phyloP scores from a whole-genome alignment of 2,888 invertebrate species.

The Cybosia mesomella region DNA sequence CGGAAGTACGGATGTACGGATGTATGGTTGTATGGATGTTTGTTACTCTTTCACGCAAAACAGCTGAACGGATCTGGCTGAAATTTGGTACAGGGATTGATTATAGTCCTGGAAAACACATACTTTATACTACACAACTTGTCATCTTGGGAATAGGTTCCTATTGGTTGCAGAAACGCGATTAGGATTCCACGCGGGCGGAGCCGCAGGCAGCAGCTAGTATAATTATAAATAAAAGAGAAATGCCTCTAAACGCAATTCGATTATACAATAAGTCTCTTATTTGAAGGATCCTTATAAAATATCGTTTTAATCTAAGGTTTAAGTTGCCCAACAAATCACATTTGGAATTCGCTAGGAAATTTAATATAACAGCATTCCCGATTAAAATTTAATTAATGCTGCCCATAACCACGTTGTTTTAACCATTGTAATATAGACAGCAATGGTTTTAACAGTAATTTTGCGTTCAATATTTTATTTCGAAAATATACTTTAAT shows the following conservation, averaged over 20 bases:
- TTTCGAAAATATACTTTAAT: conserved; percentile 32
- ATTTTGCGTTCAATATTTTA: conserved; percentile 40
- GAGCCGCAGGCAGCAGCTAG: neutral
- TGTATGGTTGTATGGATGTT: no score
- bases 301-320: conserved; percentile 26
- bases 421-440: no score
- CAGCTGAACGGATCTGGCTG: no score
- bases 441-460: no score
- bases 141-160: no score
- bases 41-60: no score
- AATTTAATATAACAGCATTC: conserved; percentile 35
- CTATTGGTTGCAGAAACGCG: no score
- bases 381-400: conserved; percentile 34
- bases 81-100: no score
- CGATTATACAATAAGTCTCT: conserved; percentile 15
- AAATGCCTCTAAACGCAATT: conserved; percentile 7
- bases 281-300: conserved; percentile 18
- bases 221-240: neutral
- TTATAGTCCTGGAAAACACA: no score
- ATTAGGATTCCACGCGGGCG: no score
- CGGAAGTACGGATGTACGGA: no score
- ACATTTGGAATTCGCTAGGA: conserved; percentile 31
- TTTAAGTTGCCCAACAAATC: conserved; percentile 38
- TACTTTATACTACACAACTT: no score
- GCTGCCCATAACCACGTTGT: conserved; percentile 23